phyloP scores from a whole-genome alignment of 2,888 invertebrate genomes.

The Agonopterix subpropinquella region DNA sequence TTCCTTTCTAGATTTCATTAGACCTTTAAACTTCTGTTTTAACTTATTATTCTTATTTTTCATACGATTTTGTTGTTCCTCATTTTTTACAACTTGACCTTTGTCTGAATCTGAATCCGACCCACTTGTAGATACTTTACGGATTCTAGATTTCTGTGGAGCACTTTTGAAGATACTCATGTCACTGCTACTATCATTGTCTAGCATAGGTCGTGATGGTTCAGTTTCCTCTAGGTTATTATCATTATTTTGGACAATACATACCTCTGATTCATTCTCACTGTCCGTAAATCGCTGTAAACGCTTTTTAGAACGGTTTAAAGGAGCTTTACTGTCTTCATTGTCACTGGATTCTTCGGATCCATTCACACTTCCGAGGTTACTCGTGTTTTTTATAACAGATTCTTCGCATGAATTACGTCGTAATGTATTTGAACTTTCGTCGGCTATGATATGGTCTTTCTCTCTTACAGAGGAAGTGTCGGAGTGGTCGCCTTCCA shows the following conservation, averaged over 20 bases:
- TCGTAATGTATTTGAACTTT: too few relatives aligned
- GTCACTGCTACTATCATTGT: constrained; percentile 10
- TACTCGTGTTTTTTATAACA: not conserved
- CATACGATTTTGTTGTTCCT: constrained; percentile 37
- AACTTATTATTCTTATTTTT: constrained; percentile 47
- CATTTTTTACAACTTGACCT: constrained; percentile 21
- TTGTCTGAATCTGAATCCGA: constrained; percentile 14
- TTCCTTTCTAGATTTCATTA: constrained; percentile 33
- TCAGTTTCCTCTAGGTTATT: not conserved
- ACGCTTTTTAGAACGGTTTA: constrained; percentile 27
- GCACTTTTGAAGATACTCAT: constrained; percentile 10
- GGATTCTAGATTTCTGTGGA: constrained; percentile 18
- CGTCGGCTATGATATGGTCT: too few relatives aligned
- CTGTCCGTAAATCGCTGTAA: constrained; percentile 39
- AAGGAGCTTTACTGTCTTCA: constrained; percentile 17
- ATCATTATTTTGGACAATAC: constrained; percentile 5
- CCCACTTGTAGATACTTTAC: constrained; percentile 4
- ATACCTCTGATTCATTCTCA: constrained; percentile 30
- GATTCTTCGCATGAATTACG: too few relatives aligned
- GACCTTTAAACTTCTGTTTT: constrained; percentile 47
- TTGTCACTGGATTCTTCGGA: constrained; percentile 20
- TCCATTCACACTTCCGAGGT: not conserved
- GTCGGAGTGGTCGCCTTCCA: too few relatives aligned
- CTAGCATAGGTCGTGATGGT: constrained; percentile 6
- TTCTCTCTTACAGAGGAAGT: too few relatives aligned